Base-by-base conservation (phyloP, 2,888 invertebrate species). In the Hemithea aestivaria region DNA sequence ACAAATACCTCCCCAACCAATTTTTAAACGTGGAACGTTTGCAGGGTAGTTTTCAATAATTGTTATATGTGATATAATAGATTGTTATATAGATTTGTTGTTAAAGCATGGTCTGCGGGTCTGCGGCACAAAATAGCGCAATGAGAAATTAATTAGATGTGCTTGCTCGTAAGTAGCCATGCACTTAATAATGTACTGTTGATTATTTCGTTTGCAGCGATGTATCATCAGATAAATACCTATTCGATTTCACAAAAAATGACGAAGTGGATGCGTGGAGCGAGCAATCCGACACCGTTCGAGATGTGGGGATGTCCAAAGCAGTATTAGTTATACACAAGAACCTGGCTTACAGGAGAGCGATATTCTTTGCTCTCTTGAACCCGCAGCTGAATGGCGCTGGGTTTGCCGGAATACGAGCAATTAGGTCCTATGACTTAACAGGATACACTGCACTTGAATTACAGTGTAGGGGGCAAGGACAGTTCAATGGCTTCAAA, bases 351-450 rank as follows among this genome's bases (percentile, higher is more conserved):
- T 91, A 89, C 48, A 88, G 90, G 58, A 69, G 90, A 61, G 92
- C 90, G 0, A 77, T 92, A 54, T 89, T 92, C 52, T 92, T 92
- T 53, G 88, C 89, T 2, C 67, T 92, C 29, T 60, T 92, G 10
- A 91, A 91, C 60, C 91, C 92, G 2, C 91, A 91, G 69, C 79
- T 88, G 6, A 91, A 92, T 49, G 92, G 92, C 0, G 92, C 92
- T 10, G 90, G 91, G 1, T 92, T 92, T 64, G 91, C 91, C 20
- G 92, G 91, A 7, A 82, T 90, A 44, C 68, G 89, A 44, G 87
- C 81, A n/a, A 55, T 73, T 7, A 81, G 77, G 6, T 61, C 73
- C 10, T 82, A 89, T 38, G 69, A 92, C 58, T 68, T 92, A 3
- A 73, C 78, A 0, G 77, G 74, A 6, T 84, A 78, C 50, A 72